Conservation (phyloP, 2,797 vertebrate genomes). For the Phalloptychus januarius region DNA sequence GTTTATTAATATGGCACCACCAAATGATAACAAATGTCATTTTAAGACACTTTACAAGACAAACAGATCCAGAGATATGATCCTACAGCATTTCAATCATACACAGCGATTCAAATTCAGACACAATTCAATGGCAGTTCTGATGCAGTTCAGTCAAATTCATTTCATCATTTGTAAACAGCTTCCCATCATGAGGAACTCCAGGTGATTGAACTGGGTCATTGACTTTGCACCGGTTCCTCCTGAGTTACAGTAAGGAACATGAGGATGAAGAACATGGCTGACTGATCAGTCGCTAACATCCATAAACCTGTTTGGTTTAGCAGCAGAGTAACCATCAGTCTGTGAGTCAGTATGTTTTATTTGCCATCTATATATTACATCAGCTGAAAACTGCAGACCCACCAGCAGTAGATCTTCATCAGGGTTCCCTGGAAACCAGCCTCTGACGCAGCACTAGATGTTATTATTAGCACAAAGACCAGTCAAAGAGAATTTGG, state of each 20-base stretch:
- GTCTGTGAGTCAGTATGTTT: neutral
- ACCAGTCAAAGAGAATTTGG: constrained; percentile 15
- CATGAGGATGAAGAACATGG: neutral
- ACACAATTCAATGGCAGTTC: neutral
- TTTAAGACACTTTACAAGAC: neutral
- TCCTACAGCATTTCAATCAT: neutral
- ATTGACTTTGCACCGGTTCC: neutral
- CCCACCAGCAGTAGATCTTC: neutral
- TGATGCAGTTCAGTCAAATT: neutral
- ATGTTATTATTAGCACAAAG: constrained; percentile 10
- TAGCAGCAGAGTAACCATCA: neutral
- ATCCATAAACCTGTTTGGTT: neutral
- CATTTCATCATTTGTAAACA: neutral
- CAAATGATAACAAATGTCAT: neutral
- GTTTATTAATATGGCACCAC: neutral
- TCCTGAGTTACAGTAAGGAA: neutral
- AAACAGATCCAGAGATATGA: neutral
- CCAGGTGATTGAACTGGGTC: neutral
- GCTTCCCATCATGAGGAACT: neutral
- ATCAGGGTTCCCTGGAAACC: constrained; percentile 7
- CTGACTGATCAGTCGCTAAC: neutral
- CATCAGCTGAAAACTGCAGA: neutral
- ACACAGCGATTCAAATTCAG: neutral
- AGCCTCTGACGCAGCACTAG: constrained; percentile 4
- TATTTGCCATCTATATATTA: neutral